Conservation (phyloP, 1,140 invertebrate species). For the Camponotus vicinus region DNA sequence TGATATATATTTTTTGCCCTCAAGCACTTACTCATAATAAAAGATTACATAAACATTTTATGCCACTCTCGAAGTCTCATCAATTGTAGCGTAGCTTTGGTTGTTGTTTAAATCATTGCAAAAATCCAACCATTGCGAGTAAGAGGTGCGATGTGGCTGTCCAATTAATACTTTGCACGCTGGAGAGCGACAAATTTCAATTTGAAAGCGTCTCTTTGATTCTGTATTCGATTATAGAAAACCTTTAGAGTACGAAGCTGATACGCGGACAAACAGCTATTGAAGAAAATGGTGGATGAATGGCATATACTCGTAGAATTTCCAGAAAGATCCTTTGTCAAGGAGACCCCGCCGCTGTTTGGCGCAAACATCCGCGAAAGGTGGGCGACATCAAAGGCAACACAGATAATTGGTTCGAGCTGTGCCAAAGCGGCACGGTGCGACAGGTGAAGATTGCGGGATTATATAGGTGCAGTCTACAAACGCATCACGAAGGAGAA, state of each 20-base stretch:
- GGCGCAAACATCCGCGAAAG: constrained; percentile 68
- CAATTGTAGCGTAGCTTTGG: constrained; percentile 21
- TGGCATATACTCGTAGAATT: constrained; percentile 63
- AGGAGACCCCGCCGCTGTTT: constrained; percentile 59
- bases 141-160: background rate
- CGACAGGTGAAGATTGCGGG: constrained; percentile 73
- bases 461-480: constrained; percentile 66
- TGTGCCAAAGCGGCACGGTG: constrained; percentile 50
- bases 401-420: constrained; percentile 72
- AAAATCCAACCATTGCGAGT: background rate
- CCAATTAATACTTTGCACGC: constrained; percentile 55
- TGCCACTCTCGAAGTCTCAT: constrained; percentile 12
- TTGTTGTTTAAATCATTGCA: background rate
- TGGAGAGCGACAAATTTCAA: constrained; percentile 65
- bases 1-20: background rate
- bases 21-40: background rate
- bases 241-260: constrained; percentile 62
- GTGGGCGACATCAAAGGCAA: constrained; percentile 73
- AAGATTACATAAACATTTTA: constrained; percentile 46
- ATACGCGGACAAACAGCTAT: constrained; percentile 34
- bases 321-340: constrained; percentile 73
- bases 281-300: constrained; percentile 63
- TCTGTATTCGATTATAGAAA: constrained; percentile 60
- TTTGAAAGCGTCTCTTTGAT: constrained; percentile 69
- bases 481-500: constrained; percentile 70